These are phyloP conservation scores for Camelus bactrianus DNA, from an alignment of 2,113 vertebrate species.

Conservation along the genomic window DNA sequence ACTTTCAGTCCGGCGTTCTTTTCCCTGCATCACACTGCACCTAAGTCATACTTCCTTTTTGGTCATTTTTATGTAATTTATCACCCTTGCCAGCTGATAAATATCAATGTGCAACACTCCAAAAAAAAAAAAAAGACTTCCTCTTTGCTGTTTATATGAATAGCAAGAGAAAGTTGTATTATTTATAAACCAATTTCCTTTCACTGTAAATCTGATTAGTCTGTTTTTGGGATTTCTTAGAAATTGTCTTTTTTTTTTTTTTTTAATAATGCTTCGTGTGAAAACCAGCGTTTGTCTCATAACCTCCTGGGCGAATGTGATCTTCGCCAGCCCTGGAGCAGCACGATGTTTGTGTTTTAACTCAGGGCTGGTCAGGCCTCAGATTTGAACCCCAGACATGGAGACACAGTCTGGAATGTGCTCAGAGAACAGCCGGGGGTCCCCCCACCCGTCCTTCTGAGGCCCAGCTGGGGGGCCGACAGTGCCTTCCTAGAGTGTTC, in stretches of 20 bases:
- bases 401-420: not conserved
- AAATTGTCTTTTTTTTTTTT: not conserved
- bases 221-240: not conserved
- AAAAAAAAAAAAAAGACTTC: not conserved
- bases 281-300: accelerated
- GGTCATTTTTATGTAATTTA: not conserved
- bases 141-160: not conserved
- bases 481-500: not conserved
- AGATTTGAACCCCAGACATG: accelerated
- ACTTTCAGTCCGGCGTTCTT: not conserved
- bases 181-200: not conserved
- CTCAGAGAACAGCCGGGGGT: not conserved
- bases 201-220: not conserved
- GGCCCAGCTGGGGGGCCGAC: accelerated
- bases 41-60: not conserved
- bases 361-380: not conserved
- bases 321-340: accelerated
- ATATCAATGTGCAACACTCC: not conserved
- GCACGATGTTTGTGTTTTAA: accelerated
- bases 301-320: not conserved
- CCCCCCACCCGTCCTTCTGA: accelerated
- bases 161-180: not conserved
- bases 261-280: not conserved
- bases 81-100: not conserved
- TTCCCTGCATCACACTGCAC: not conserved